A percentile compares a stretch with the other conserved stretches of the same genome.
Evolutionary conservation across 2,797 vertebrate genomes (phyloP).

Genomic region (Peromyscus aztecus): DNA sequence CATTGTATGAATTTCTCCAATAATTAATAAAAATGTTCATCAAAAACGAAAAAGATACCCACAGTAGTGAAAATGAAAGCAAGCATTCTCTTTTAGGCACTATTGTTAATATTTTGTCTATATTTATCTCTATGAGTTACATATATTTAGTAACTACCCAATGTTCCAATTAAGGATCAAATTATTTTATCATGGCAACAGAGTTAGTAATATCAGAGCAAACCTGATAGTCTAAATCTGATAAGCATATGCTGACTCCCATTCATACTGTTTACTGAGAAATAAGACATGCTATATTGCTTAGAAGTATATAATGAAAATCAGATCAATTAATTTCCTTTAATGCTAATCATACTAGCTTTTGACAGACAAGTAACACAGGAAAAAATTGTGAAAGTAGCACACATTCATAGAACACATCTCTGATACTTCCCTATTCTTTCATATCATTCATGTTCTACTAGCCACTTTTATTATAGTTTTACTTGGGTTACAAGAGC

Average conservation of each 20-base stretch:
- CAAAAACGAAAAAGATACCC: background rate
- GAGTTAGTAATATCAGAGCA: slow-evolving; percentile 39
- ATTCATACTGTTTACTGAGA: background rate
- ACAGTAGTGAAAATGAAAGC: background rate
- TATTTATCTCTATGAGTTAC: background rate
- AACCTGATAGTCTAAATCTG: background rate
- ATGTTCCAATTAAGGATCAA: slow-evolving; percentile 37
- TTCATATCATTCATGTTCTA: background rate
- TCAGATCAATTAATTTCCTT: background rate
- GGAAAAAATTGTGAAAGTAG: background rate
- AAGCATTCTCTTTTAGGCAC: background rate
- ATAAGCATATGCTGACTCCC: background rate
- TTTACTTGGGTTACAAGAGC: background rate
- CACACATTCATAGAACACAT: background rate
- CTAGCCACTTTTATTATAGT: background rate
- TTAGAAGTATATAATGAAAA: background rate
- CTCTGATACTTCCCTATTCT: background rate
- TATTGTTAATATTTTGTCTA: slow-evolving; percentile 30
- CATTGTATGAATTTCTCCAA: background rate
- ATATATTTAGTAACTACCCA: background rate
- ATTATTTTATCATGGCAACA: background rate
- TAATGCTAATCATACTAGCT: background rate
- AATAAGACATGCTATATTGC: background rate
- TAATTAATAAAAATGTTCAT: background rate
- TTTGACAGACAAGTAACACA: background rate